Evolutionary conservation across 2,797 vertebrate genomes (phyloP), one percentile per base, ranked within the genome.

Genomic region (Coreius guichenoti): DNA sequence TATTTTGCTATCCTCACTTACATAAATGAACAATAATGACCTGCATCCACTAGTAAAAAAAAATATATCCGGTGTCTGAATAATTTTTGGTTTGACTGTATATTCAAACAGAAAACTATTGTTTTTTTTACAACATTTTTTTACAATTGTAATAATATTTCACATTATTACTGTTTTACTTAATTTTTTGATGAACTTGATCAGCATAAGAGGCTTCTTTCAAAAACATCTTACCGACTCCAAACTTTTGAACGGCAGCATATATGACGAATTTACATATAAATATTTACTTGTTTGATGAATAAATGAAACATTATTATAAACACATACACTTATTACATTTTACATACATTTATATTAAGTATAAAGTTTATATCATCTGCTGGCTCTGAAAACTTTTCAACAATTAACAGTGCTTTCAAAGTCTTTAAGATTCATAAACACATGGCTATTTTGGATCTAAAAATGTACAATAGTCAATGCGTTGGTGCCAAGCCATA

Each of bases 381-480:
- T 3, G 0, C 17, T 63, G 56, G 43, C 21, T 39, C 56, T 47
- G 54, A 63, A 75, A 65, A 5, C 43, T 63, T 49, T 67, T 83
- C n/a, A 63, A 86, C 56, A 73, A 82, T 61, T 67, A 83, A 31
- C 75, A 67, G 56, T 8, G 29, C 85, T 76, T 77, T 67, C 4
- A 79, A 39, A 49, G 56, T 19, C 29, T 61, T 70, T 70, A 51
- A 65, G n/a, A 61, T 67, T 36, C 61, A 70, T 65, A 47, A 92
- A 87, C 90, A 88, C 78, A 33, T 39, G 67, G 89, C 87, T 88
- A 90, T 81, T 85, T 77, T 79, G n/a, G 31, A 69, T 72, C 47
- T 69, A 14, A 54, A 88, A 9, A 70, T 56, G 26, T 75, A 45
- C 58, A 63, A 73, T 70, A 74, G 81, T 65, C 80, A 39, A 39